Evolutionary conservation across 2,888 invertebrate species (phyloP).

Genomic region (Oeneis ivallda): DNA sequence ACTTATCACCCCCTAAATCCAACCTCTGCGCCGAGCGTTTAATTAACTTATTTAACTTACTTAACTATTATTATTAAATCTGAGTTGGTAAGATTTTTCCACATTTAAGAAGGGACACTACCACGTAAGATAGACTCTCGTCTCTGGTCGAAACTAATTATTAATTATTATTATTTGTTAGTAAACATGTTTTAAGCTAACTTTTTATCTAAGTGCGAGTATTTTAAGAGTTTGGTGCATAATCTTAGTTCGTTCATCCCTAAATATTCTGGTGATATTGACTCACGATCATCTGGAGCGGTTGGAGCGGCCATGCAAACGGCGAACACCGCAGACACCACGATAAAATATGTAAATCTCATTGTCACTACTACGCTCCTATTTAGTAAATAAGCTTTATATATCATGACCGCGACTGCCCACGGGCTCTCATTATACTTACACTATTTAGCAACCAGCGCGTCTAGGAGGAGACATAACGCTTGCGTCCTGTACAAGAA

Average conservation of each 20-base stretch:
- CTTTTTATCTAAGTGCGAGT: too few species aligned
- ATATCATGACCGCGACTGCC: conserved; percentile 70
- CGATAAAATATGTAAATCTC: conserved; percentile 55
- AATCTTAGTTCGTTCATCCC: too few species aligned
- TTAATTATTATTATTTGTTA: background rate
- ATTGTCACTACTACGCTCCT: conserved; percentile 48
- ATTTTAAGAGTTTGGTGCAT: too few species aligned
- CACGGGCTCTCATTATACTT: conserved; percentile 61
- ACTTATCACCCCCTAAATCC: too few species aligned
- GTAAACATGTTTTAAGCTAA: too few species aligned
- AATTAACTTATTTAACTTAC: too few species aligned
- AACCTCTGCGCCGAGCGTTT: too few species aligned
- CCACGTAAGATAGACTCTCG: background rate
- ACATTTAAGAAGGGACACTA: background rate
- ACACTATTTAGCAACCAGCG: background rate
- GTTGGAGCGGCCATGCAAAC: conserved; percentile 58
- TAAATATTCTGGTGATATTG: conserved; percentile 12
- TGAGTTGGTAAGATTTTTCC: too few species aligned
- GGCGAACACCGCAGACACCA: conserved; percentile 50
- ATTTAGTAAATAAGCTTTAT: conserved; percentile 65
- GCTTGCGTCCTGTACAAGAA: background rate
- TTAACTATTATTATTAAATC: too few species aligned
- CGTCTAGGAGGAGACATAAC: background rate
- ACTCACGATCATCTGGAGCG: conserved; percentile 69
- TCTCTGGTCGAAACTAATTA: background rate